Conservation (phyloP, 2,797 vertebrate species). For the Coregonus suidteri region DNA sequence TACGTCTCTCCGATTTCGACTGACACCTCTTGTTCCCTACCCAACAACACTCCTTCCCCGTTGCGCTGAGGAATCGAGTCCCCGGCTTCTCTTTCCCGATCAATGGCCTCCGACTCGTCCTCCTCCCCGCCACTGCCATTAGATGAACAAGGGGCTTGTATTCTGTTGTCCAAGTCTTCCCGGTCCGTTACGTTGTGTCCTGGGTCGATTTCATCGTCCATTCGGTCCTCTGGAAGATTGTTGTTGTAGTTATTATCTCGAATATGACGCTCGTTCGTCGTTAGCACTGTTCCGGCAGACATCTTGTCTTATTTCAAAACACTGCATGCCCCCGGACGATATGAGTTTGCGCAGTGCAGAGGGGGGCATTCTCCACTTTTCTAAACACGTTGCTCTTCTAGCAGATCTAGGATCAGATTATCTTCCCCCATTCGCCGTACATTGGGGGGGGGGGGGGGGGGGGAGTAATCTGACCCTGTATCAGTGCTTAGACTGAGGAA, state of each 20-base stretch:
- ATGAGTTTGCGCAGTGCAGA: constrained; percentile 46
- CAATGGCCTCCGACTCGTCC: constrained; percentile 70
- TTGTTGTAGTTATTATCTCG: constrained; percentile 46
- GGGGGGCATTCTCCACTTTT: not conserved
- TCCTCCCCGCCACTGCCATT: constrained; percentile 79
- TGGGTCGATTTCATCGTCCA: constrained; percentile 71
- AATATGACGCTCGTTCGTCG: constrained; percentile 41
- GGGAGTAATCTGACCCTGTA: no score
- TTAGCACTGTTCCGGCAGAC: constrained; percentile 54
- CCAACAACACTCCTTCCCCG: constrained; percentile 50
- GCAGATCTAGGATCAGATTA: not conserved
- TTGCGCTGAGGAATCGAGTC: constrained; percentile 60
- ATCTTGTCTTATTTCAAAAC: constrained; percentile 53
- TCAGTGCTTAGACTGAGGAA: no score
- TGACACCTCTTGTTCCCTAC: constrained; percentile 87
- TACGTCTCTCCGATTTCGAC: constrained; percentile 92
- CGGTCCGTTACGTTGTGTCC: constrained; percentile 59
- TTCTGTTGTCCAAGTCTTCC: constrained; percentile 53
- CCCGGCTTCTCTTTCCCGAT: constrained; percentile 60
- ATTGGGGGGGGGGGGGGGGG: no score
- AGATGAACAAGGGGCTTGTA: constrained; percentile 67
- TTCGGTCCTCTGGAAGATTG: constrained; percentile 52
- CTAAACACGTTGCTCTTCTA: not conserved
- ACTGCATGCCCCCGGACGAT: constrained; percentile 25
- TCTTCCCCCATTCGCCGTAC: no score